Conservation (phyloP, 2,113 vertebrate genomes). For the Osmerus mordax region DNA sequence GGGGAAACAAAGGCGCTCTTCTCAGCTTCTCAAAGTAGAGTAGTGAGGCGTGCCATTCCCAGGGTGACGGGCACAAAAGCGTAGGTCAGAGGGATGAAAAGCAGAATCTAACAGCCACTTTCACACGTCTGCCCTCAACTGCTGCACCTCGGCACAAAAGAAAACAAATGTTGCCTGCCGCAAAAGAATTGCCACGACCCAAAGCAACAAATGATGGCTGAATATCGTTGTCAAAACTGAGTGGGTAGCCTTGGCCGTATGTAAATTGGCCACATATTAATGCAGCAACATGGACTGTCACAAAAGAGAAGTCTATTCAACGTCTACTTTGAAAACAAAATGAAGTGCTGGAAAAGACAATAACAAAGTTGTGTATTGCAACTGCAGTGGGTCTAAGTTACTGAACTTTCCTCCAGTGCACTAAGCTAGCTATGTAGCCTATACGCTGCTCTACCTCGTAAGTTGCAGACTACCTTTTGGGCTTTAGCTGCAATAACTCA, state of each 20-base stretch:
- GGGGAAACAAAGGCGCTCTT: conserved; percentile 87
- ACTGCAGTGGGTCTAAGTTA: too few relatives aligned
- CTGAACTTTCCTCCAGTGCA: too few relatives aligned
- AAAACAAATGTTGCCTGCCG: conserved; percentile 84
- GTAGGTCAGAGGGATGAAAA: conserved; percentile 87
- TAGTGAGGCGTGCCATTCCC: conserved; percentile 87
- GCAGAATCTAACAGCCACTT: conserved; percentile 90
- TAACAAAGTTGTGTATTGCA: too few relatives aligned
- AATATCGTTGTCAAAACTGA: conserved; percentile 86
- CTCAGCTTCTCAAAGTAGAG: conserved; percentile 86
- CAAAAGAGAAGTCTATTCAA: conserved; percentile 10
- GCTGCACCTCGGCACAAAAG: conserved; percentile 86
- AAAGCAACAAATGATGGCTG: conserved; percentile 87
- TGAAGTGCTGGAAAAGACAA: conserved; percentile 23
- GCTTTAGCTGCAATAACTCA: too few relatives aligned
- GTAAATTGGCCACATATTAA: conserved; percentile 64
- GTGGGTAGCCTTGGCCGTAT: conserved; percentile 65
- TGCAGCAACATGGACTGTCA: conserved; percentile 16
- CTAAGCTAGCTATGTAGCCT: too few relatives aligned
- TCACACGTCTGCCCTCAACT: conserved; percentile 91
- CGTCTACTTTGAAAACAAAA: conserved; percentile 1
- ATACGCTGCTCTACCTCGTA: too few relatives aligned
- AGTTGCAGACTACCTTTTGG: too few relatives aligned
- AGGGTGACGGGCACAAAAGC: conserved; percentile 77
- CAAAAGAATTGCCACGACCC: conserved; percentile 79